Evolutionary conservation across 2,888 invertebrate species (phyloP), one percentile per base, ranked within the genome.

Genomic region (Drosophila meridiana): DNA sequence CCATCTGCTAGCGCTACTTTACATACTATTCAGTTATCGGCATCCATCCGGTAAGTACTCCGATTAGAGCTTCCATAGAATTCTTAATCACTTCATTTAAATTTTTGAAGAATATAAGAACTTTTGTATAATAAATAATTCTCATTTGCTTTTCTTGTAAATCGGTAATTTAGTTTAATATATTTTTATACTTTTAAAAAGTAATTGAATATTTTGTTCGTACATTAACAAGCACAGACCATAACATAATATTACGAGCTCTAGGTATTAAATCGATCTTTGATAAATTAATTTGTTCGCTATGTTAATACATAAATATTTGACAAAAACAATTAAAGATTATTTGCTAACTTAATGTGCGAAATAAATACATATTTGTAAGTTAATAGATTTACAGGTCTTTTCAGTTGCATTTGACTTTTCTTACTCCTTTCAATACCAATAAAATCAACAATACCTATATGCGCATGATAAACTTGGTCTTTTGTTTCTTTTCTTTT

Each of bases 391-490:
- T 73, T 83, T 82, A 79, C 89, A 85, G 76, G 83, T 85, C 89
- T 85, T 89, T 84, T 83, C 50, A 83, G 89, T 83, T 83, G 75
- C 83, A 75, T 86, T 76, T 53, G 65, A 66, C 57, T 52, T 64
- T 58, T 66, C 55, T 50, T 60, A 55, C 42, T 69, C 55, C 62
- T 86, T 73, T 73, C 20, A 60, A 70, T 86, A 88, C 73, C 81
- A 83, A 83, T 87, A 73, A 84, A 83, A 80, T 87, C 74, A 89
- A 89, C 89, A 87, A 89, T 84, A 82, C 52, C 52, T 77, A 79
- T 68, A 83, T 73, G 87, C 79, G 81, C 63, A 61, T 74, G 73
- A 69, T 79, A 76, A 83, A 84, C 69, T 80, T 79, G 83, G 86
- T 53, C 43, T 58, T 69, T 70, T 13, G 32, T 59, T 71, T 9